phyloP scores from a whole-genome alignment of 2,797 vertebrate genomes.

The Pantherophis vulpinus region DNA sequence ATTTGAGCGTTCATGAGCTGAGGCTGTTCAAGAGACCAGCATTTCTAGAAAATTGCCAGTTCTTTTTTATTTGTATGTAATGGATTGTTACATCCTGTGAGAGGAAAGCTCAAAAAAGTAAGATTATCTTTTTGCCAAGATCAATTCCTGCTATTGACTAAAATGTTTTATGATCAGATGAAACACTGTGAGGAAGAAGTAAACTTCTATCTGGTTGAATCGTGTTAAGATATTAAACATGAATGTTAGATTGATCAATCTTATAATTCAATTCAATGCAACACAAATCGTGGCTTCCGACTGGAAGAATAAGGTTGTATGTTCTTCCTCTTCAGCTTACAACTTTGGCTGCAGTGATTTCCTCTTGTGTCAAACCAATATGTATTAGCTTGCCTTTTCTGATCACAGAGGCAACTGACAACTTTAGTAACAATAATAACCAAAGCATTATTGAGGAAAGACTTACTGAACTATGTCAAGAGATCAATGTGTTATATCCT shows the following conservation, averaged over 20 bases:
- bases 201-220: neutral
- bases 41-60: neutral
- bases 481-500: neutral
- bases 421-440: neutral
- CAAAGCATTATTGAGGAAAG: neutral
- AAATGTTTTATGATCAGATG: neutral
- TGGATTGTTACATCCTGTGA: neutral
- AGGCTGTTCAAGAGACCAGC: neutral
- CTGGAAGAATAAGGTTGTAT: neutral
- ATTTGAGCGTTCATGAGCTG: neutral
- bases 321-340: neutral
- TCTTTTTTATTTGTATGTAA: neutral
- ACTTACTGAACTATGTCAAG: neutral
- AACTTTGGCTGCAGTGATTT: neutral
- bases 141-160: neutral
- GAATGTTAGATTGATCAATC: neutral
- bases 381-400: neutral
- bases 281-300: neutral
- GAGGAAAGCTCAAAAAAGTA: neutral
- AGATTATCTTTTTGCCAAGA: neutral
- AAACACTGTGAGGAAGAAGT: neutral
- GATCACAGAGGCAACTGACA: neutral
- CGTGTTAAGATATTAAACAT: neutral
- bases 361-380: neutral
- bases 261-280: neutral